Evolutionary conservation across 2,113 vertebrate species (phyloP).

Genomic region (Prolemur simus): DNA sequence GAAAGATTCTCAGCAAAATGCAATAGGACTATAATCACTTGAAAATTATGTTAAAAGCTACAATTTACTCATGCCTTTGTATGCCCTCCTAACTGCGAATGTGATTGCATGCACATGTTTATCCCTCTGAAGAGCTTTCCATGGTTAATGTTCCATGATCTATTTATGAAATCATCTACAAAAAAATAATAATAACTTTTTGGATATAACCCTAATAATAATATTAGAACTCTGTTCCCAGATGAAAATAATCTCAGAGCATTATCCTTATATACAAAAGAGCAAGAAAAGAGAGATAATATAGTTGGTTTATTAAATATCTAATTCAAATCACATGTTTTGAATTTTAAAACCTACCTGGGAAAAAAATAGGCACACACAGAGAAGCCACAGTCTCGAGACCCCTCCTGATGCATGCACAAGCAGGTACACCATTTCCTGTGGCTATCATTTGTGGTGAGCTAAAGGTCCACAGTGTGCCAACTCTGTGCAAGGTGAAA

Average conservation of each 20-base stretch:
- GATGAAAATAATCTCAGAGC: neutral
- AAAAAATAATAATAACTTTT: neutral
- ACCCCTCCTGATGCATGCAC: too few species aligned
- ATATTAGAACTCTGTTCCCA: neutral
- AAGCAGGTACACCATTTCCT: neutral
- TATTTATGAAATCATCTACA: neutral
- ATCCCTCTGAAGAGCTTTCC: neutral
- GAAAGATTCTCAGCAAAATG: neutral
- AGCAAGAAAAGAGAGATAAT: neutral
- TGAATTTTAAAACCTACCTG: slow-evolving; percentile 13
- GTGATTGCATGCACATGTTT: neutral
- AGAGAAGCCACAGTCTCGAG: neutral
- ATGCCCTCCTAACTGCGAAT: neutral
- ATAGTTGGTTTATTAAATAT: slow-evolving; percentile 10
- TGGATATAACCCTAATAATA: neutral
- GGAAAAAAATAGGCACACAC: neutral
- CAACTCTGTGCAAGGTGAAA: neutral
- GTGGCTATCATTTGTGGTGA: neutral
- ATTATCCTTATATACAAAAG: neutral
- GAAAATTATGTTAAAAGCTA: neutral
- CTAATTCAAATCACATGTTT: neutral
- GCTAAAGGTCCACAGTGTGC: neutral
- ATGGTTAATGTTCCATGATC: neutral
- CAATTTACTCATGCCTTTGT: neutral
- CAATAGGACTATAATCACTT: neutral